Evolutionary conservation across 2,113 vertebrate species (phyloP), one percentile per base, ranked within the genome.

Genomic region (Paramormyrops kingsleyae): DNA sequence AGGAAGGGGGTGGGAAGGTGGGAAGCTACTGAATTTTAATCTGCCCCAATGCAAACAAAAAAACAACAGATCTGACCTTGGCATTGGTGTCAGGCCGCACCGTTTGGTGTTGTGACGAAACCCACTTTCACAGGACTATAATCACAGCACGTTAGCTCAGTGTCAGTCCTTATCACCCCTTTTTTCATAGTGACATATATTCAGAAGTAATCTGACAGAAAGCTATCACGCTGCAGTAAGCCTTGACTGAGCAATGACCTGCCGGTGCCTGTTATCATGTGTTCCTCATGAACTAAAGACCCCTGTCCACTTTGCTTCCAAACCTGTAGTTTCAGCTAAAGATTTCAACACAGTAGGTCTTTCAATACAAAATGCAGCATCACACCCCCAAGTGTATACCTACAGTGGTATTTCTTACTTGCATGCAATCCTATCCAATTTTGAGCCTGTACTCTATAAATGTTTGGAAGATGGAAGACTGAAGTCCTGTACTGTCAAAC

Each of bases 1-100:
- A 35, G 88, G 89, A 83, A 35, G 59, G 46, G 39, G 42, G 89
- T 62, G 21, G 49, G 92, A 91, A 86, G 94, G 94, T 94, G 93
- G 89, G 17, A 50, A 31, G n/a, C 66, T 15, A 94, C 93, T 88
- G 91, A 92, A 93, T 95, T 95, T 96, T 96, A 94, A 96, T 96
- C 95, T 95, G 95, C 94, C 5, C 93, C 93, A 93, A 93, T 94
- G 94, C 94, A 95, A 96, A 96, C 95, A 96, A 96, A 95, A 96
- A 96, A 96, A 92, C 95, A 95, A 95, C 95, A 92, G 89, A 94
- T 94, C 91, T 96, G 96, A 97, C 96, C 97, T 96, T 95, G 94
- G 94, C 91, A 91, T 93, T 93, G 93, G 95, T 95, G 95, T 95
- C 91, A 92, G 91, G 87, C 93, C 94, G 92, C 92, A 92, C 94